These are phyloP conservation scores for Parapsyche elsis DNA, from an alignment of 1,140 invertebrate genomes.

Conservation along the genomic window DNA sequence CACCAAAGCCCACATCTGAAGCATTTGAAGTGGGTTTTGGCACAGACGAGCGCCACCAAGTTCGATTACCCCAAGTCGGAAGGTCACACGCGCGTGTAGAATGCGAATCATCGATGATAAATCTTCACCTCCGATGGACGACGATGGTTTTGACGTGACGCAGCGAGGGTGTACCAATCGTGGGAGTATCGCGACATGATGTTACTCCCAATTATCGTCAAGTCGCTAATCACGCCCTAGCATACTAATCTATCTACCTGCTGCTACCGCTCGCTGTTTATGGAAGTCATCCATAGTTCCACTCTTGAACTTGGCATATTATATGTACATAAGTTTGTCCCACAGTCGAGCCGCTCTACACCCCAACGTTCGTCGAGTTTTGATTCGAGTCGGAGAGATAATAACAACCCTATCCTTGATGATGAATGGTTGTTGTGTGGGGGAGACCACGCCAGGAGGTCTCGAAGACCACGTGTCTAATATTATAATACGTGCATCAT, in stretches of 20 bases:
- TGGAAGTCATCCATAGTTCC: too few species aligned
- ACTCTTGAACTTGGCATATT: too few species aligned
- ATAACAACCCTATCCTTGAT: neutral
- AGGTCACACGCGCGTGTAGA: conserved; percentile 40
- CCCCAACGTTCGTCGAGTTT: too few species aligned
- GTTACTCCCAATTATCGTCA: conserved; percentile 32
- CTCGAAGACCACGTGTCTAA: conserved; percentile 22
- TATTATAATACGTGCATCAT: conserved; percentile 1
- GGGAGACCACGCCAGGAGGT: conserved; percentile 19
- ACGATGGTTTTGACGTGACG: conserved; percentile 30
- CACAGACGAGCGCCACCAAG: neutral
- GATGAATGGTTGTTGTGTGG: neutral
- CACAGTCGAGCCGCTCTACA: too few species aligned
- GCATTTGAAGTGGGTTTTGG: too few species aligned
- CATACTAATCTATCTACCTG: neutral
- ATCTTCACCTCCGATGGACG: conserved; percentile 18
- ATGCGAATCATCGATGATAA: conserved; percentile 46
- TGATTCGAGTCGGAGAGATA: too few species aligned
- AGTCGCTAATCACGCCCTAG: neutral
- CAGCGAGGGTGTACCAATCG: conserved; percentile 16
- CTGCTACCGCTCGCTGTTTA: neutral
- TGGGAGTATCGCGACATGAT: conserved; percentile 33
- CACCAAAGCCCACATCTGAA: too few species aligned
- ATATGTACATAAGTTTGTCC: too few species aligned
- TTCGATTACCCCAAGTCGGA: conserved; percentile 48